phyloP scores from a whole-genome alignment of 2,113 vertebrate species.

The Hymenochirus boettgeri region DNA sequence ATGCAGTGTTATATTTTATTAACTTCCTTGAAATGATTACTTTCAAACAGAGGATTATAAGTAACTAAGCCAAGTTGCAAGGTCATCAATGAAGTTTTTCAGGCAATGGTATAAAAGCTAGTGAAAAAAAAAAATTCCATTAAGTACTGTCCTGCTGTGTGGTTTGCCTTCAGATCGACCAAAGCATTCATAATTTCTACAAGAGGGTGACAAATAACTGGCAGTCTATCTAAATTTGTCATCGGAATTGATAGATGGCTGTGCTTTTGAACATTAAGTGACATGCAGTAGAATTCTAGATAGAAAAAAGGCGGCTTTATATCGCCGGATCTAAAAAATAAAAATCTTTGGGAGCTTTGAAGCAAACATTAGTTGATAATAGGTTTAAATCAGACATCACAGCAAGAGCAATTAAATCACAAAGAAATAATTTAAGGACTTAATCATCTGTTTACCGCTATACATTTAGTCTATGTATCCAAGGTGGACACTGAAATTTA shows the following conservation, averaged over 20 bases:
- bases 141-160: conserved; percentile 30
- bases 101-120: conserved; percentile 4
- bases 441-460: no score
- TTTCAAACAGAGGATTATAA: conserved; percentile 4
- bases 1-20: background rate
- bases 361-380: no score
- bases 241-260: conserved; percentile 9
- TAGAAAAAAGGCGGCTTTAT: background rate
- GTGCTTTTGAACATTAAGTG: conserved; percentile 4
- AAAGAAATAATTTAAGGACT: no score
- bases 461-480: no score
- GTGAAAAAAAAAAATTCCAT: conserved; percentile 2
- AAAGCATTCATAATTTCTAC: conserved; percentile 25
- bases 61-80: conserved; percentile 12
- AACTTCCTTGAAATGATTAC: background rate
- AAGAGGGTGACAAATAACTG: conserved; percentile 14
- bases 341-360: background rate
- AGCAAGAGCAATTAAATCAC: no score
- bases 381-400: no score
- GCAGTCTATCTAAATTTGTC: conserved; percentile 6
- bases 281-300: background rate
- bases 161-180: conserved; percentile 6
- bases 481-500: no score
- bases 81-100: conserved; percentile 9
- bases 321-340: background rate